Conservation (phyloP, 2,888 invertebrate genomes). For the Sipha maydis region DNA sequence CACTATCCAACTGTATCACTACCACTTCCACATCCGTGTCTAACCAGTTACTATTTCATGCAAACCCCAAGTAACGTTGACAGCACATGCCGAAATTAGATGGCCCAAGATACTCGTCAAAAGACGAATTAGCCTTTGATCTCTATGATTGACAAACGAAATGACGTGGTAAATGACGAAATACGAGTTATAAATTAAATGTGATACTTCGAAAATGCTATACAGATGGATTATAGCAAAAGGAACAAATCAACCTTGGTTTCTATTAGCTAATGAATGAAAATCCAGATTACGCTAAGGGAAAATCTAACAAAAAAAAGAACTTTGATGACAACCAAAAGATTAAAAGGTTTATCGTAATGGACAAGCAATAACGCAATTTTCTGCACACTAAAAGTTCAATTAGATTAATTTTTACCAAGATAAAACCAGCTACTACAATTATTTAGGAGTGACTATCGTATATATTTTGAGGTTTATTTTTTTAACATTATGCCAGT, state of each 20-base stretch:
- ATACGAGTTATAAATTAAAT: slow-evolving; percentile 2
- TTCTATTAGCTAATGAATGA: slow-evolving; percentile 54
- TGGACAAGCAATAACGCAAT: slow-evolving; percentile 15
- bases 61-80: background rate
- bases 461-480: background rate
- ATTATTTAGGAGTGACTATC: slow-evolving; percentile 11
- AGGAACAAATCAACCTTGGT: background rate
- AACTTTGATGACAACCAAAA: slow-evolving; percentile 43
- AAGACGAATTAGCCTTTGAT: slow-evolving; percentile 8
- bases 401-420: slow-evolving; percentile 50
- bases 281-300: slow-evolving; percentile 11
- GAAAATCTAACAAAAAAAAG: slow-evolving; percentile 15
- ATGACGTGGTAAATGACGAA: background rate
- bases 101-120: background rate
- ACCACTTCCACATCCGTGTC: background rate
- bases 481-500: background rate
- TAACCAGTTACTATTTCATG: background rate
- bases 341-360: slow-evolving; percentile 36
- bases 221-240: background rate
- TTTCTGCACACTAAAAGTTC: slow-evolving; percentile 20
- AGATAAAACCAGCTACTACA: background rate
- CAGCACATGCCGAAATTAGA: background rate
- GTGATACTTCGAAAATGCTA: background rate
- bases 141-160: background rate
- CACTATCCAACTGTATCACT: background rate